Percentiles rank a stretch among this genome's conserved stretches.
Evolutionary conservation across 2,888 invertebrate species (phyloP).

Genomic region (Pristionchus exspectatus): DNA sequence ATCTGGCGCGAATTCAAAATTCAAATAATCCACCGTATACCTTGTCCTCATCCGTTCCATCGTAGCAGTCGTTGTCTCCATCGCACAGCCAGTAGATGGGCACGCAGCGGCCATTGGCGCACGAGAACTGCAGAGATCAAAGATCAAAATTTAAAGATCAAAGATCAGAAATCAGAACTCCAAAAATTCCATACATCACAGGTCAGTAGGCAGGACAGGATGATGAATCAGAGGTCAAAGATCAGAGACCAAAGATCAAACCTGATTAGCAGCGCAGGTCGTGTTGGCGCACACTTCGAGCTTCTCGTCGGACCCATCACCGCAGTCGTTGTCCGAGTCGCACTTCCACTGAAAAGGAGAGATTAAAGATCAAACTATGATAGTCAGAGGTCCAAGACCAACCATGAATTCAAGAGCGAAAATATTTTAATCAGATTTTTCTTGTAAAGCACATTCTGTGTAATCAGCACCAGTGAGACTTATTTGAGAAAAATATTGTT

Average conservation of each 20-base stretch:
- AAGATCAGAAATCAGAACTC: neutral
- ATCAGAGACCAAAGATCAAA: slow-evolving; percentile 52
- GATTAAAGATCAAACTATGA: slow-evolving; percentile 17
- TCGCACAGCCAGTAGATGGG: slow-evolving; percentile 93
- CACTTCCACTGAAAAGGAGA: slow-evolving; percentile 84
- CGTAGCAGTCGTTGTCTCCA: slow-evolving; percentile 88
- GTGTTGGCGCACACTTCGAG: slow-evolving; percentile 81
- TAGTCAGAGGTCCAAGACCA: too few species aligned
- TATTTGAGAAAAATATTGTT: too few species aligned
- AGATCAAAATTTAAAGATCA: slow-evolving; percentile 1
- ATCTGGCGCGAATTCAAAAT: slow-evolving; percentile 31
- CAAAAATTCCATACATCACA: neutral
- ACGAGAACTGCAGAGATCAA: slow-evolving; percentile 84
- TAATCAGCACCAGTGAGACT: too few species aligned
- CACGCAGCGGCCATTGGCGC: slow-evolving; percentile 94
- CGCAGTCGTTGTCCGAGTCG: slow-evolving; percentile 95
- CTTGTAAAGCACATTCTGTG: too few species aligned
- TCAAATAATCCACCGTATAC: slow-evolving; percentile 20
- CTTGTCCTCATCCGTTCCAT: slow-evolving; percentile 90
- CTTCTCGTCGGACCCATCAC: slow-evolving; percentile 92
- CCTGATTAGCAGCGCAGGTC: slow-evolving; percentile 91
- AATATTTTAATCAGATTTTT: too few species aligned
- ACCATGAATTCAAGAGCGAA: too few species aligned
- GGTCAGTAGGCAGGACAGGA: too few species aligned
- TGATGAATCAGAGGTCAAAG: neutral